These are phyloP conservation scores for Montipora sp. DNA, from an alignment of 64 coral and sea anemone genomes.

Conservation along the genomic window DNA sequence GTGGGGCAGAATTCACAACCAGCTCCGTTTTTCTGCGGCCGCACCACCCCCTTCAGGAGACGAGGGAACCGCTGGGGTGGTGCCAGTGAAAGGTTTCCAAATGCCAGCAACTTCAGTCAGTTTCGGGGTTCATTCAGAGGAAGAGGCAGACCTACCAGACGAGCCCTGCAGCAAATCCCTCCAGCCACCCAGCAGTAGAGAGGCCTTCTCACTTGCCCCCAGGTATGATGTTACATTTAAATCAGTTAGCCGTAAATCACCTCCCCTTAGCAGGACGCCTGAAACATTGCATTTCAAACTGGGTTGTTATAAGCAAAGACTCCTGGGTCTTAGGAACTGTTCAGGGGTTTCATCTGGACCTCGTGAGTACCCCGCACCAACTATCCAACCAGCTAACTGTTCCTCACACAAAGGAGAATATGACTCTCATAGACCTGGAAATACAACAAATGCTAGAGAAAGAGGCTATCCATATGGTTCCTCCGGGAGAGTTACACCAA, in stretches of 20 bases:
- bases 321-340: slow-evolving; percentile 60
- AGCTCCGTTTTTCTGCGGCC: slow-evolving; percentile 22
- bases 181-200: slow-evolving; percentile 30
- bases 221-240: slow-evolving; percentile 51
- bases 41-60: slow-evolving; percentile 25
- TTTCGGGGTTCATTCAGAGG: slow-evolving; percentile 24
- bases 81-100: slow-evolving; percentile 13
- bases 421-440: slow-evolving; percentile 44
- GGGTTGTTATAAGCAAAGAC: slow-evolving; percentile 48
- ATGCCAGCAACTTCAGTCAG: background rate
- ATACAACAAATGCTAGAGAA: slow-evolving; percentile 67
- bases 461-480: slow-evolving; percentile 58
- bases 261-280: slow-evolving; percentile 22
- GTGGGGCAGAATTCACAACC: slow-evolving; percentile 43
- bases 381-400: background rate
- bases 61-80: slow-evolving; percentile 7
- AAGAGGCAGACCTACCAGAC: background rate
- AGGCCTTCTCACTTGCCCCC: slow-evolving; percentile 19
- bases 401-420: slow-evolving; percentile 56
- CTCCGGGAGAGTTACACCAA: slow-evolving; percentile 36
- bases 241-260: slow-evolving; percentile 36
- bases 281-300: slow-evolving; percentile 66
- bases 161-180: slow-evolving; percentile 34
- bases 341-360: slow-evolving; percentile 51
- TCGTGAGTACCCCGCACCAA: slow-evolving; percentile 19